These are phyloP conservation scores for Spermophilus dauricus DNA, from an alignment of 2,113 vertebrate species.

Conservation along the genomic window DNA sequence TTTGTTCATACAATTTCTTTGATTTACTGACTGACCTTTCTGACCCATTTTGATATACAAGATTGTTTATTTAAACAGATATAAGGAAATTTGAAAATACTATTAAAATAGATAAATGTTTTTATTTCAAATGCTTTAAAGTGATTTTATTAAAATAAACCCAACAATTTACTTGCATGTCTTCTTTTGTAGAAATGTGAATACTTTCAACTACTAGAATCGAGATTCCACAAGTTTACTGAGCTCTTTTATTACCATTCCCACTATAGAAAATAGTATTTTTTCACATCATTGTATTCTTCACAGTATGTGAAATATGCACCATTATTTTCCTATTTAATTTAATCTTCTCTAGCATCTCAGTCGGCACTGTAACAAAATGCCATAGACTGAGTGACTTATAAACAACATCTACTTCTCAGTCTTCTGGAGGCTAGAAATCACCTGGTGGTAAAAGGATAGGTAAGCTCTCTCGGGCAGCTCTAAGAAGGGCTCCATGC, in stretches of 20 bases:
- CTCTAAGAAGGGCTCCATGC: no score
- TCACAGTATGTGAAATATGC: fast-evolving
- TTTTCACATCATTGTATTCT: fast-evolving
- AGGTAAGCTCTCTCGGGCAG: neutral
- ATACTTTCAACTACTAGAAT: neutral
- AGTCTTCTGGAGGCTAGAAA: neutral
- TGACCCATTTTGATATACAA: neutral
- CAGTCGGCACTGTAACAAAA: neutral
- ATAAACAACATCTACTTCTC: neutral
- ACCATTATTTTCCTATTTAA: neutral
- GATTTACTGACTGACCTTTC: neutral
- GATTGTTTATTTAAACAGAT: neutral
- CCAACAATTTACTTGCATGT: neutral
- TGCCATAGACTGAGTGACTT: neutral
- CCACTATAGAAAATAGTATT: fast-evolving
- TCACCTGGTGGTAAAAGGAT: no score
- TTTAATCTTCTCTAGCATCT: neutral
- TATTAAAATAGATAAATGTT: neutral
- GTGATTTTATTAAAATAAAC: neutral
- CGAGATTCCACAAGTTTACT: neutral
- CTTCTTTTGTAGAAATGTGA: neutral
- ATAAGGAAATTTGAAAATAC: neutral
- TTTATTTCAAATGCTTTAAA: neutral
- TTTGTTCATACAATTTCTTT: neutral
- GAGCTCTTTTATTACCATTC: neutral